A percentile compares a stretch with the other conserved stretches of the same genome.
These are phyloP conservation scores for Ips typographus DNA, from an alignment of 1,140 invertebrate genomes.

Conservation along the genomic window DNA sequence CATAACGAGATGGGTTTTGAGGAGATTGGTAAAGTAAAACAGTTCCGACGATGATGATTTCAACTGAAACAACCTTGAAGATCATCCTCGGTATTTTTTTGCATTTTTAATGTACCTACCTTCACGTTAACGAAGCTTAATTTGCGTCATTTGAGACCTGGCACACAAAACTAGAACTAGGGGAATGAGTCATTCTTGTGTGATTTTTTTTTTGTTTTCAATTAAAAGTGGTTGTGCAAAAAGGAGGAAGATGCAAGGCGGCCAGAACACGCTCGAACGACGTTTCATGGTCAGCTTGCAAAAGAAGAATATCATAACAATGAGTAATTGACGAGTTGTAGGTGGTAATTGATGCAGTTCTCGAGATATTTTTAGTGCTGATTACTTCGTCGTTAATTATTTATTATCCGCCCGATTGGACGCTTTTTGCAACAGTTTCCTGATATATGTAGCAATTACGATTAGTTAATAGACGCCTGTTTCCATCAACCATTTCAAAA, in stretches of 20 bases:
- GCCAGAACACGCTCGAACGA: not conserved
- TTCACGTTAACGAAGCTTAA: too few species aligned
- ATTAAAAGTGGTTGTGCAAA: not conserved
- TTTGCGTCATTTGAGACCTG: too few species aligned
- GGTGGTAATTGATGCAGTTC: slow-evolving; percentile 20
- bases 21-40: too few species aligned
- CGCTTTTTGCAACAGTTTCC: not conserved
- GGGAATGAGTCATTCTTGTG: not conserved
- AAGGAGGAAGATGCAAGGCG: slow-evolving; percentile 13
- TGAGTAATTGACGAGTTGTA: slow-evolving; percentile 18
- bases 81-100: not conserved
- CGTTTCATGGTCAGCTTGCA: slow-evolving; percentile 20
- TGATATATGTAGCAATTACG: too few species aligned
- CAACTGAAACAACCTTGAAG: not conserved
- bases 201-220: slow-evolving; percentile 6
- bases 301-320: slow-evolving; percentile 23
- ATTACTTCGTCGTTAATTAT: not conserved
- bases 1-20: too few species aligned
- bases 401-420: not conserved
- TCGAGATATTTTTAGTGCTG: slow-evolving; percentile 6
- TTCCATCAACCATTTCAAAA: not conserved
- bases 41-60: not conserved
- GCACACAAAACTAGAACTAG: too few species aligned
- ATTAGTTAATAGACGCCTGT: not conserved
- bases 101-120: not conserved